These are phyloP conservation scores for Trichogramma dendrolimi DNA, from an alignment of 2,888 invertebrate species.

Conservation along the genomic window DNA sequence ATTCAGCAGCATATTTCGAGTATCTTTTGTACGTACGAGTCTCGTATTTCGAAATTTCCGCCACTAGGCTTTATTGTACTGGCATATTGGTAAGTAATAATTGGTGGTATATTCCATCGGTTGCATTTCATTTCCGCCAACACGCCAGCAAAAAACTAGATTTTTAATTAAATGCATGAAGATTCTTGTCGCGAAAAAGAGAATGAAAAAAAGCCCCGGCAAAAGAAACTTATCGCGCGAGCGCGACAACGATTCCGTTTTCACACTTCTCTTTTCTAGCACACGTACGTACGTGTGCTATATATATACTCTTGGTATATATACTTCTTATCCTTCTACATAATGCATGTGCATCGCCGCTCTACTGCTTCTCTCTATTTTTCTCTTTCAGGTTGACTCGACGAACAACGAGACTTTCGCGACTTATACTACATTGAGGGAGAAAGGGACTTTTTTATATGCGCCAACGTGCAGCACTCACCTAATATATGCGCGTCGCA, in stretches of 20 bases:
- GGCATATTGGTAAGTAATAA: too few relatives aligned
- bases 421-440: not conserved
- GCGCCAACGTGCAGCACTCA: too few relatives aligned
- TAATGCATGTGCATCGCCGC: conserved; percentile 14
- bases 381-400: not conserved
- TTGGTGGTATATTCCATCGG: too few relatives aligned
- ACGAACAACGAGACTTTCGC: not conserved
- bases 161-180: conserved; percentile 43
- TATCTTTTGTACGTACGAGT: not conserved
- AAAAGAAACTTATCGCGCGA: conserved; percentile 9
- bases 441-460: not conserved
- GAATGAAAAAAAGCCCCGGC: conserved; percentile 8
- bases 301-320: not conserved
- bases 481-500: too few relatives aligned
- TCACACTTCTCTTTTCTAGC: not conserved
- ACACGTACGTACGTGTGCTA: too few relatives aligned
- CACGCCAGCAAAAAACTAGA: conserved; percentile 32
- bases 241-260: not conserved
- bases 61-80: too few relatives aligned
- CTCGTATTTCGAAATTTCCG: too few relatives aligned
- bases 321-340: conserved; percentile 9
- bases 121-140: conserved; percentile 27
- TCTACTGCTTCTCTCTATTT: not conserved
- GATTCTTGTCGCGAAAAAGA: conserved; percentile 33
- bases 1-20: too few relatives aligned